Evolutionary conservation across 2,888 invertebrate genomes (phyloP).

Genomic region (Drosophila flavopinicola): DNA sequence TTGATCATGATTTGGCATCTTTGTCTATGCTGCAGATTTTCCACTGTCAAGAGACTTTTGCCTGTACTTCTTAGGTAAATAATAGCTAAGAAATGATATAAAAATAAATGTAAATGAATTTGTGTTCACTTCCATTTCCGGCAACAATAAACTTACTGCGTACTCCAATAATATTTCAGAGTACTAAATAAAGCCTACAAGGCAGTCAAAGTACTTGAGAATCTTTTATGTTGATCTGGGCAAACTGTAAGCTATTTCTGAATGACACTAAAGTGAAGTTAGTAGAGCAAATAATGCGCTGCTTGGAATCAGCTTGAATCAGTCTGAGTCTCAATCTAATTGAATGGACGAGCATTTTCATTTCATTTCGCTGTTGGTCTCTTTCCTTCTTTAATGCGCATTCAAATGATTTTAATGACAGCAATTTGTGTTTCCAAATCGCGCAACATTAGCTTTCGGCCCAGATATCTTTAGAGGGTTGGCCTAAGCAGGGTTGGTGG

Average conservation of each 20-base stretch:
- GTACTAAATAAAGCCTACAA: neutral
- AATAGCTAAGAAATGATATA: no score
- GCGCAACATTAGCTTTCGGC: slow-evolving; percentile 75
- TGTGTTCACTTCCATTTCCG: neutral
- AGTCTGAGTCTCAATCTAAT: slow-evolving; percentile 41
- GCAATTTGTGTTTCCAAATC: slow-evolving; percentile 78
- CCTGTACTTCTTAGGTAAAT: no score
- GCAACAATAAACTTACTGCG: neutral
- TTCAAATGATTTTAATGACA: slow-evolving; percentile 80
- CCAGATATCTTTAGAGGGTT: slow-evolving; percentile 26
- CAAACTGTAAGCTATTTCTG: slow-evolving; percentile 26
- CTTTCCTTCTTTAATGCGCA: slow-evolving; percentile 61
- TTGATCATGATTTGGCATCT: no score
- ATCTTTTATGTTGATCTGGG: slow-evolving; percentile 3
- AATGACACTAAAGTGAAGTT: slow-evolving; percentile 18
- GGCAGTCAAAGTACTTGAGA: neutral
- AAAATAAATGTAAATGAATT: neutral
- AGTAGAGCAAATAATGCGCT: slow-evolving; percentile 31
- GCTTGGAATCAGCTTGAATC: slow-evolving; percentile 28
- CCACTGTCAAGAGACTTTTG: no score
- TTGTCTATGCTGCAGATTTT: no score
- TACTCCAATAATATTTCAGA: neutral
- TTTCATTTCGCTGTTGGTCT: slow-evolving; percentile 6
- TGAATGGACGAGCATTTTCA: slow-evolving; percentile 43
- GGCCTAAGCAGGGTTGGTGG: neutral